phyloP scores from a whole-genome alignment of 2,113 vertebrate genomes.

The Lanius ludovicianus region DNA sequence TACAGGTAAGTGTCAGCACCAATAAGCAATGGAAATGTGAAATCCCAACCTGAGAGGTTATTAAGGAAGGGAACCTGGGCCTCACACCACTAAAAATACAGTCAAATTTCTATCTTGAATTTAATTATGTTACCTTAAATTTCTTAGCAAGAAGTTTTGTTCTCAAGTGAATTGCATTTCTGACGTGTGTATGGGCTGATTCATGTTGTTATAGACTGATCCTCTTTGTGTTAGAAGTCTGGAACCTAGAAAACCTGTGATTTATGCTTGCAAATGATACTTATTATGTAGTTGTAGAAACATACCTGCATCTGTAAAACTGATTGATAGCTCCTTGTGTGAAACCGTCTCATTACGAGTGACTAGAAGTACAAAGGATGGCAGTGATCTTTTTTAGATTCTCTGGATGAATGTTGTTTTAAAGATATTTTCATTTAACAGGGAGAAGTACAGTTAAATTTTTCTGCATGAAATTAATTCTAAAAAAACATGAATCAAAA shows the following conservation, averaged over 20 bases:
- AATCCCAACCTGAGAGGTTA: neutral
- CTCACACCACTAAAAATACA: neutral
- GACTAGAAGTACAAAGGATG: neutral
- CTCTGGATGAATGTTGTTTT: neutral
- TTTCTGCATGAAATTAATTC: neutral
- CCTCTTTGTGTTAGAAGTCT: neutral
- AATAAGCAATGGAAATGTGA: neutral
- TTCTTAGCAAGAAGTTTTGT: neutral
- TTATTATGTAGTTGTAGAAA: neutral
- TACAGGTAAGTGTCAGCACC: neutral
- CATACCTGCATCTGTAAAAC: neutral
- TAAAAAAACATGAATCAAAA: neutral
- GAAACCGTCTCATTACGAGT: neutral
- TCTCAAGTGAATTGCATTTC: neutral
- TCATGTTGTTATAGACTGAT: neutral
- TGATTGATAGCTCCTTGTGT: neutral
- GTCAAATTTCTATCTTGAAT: neutral
- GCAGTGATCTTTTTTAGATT: neutral
- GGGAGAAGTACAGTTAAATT: neutral
- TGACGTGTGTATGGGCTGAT: neutral
- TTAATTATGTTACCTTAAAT: neutral
- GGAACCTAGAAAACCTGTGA: neutral
- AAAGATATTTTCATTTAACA: neutral
- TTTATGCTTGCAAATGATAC: neutral
- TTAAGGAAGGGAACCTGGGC: neutral